Evolutionary conservation across 2,888 invertebrate species (phyloP).

Genomic region (Polietes domitor): DNA sequence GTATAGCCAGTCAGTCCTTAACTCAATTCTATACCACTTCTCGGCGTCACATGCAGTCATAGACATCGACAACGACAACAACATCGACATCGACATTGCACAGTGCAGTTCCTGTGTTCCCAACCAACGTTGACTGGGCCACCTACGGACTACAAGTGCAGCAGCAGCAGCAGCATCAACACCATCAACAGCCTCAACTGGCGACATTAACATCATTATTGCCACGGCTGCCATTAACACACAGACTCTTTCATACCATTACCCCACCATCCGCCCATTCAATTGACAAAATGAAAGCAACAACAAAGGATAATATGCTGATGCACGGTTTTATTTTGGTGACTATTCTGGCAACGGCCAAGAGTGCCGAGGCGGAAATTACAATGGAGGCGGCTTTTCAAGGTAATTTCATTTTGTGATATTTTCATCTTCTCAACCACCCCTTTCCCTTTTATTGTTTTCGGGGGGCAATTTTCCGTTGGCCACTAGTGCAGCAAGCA

Average conservation of each 20-base stretch:
- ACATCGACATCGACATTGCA: slow-evolving; percentile 10
- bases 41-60: background rate
- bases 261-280: no score
- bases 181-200: background rate
- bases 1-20: background rate
- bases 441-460: slow-evolving; percentile 50
- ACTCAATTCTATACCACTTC: slow-evolving; percentile 30
- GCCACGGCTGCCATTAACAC: slow-evolving; percentile 28
- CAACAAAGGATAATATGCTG: slow-evolving; percentile 72
- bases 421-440: background rate
- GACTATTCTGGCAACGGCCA: slow-evolving; percentile 76
- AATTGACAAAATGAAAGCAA: slow-evolving; percentile 23
- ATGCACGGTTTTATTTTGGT: slow-evolving; percentile 77
- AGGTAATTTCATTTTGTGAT: slow-evolving; percentile 80
- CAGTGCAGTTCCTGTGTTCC: background rate
- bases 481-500: background rate
- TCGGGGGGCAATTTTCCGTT: background rate
- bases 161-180: slow-evolving; percentile 13
- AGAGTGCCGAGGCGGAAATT: slow-evolving; percentile 78
- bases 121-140: background rate
- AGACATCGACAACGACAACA: slow-evolving; percentile 30
- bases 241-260: background rate
- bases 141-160: background rate
- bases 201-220: slow-evolving; percentile 43
- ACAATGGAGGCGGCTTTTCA: slow-evolving; percentile 84